Evolutionary conservation across 2,113 vertebrate species (phyloP).

Genomic region (Bothrops jararaca): DNA sequence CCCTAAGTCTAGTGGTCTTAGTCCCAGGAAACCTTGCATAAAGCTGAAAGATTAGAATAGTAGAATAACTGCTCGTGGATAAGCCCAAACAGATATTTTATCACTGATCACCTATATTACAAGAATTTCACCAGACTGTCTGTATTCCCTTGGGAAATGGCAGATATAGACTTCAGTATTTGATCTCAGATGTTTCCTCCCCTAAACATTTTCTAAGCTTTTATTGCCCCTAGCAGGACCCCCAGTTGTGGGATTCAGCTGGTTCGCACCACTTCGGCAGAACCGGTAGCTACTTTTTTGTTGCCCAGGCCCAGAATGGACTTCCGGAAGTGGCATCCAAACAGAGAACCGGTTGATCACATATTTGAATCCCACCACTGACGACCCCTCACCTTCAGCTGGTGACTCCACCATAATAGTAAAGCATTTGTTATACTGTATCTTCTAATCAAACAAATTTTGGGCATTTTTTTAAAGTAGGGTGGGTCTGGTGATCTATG

Average conservation of each 20-base stretch:
- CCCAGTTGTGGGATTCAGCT: no score
- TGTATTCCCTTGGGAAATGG: no score
- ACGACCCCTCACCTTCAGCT: background rate
- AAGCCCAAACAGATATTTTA: background rate
- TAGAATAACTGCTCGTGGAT: background rate
- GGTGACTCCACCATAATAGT: background rate
- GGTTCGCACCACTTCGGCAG: no score
- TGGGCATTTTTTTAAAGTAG: background rate
- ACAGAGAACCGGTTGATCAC: no score
- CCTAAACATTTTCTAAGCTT: background rate
- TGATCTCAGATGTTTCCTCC: background rate
- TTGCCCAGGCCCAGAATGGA: no score
- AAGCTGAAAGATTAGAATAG: background rate
- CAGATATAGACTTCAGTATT: background rate
- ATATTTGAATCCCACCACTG: no score
- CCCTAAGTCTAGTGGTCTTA: background rate
- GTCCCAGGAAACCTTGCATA: background rate
- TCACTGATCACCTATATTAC: background rate
- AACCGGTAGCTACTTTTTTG: no score
- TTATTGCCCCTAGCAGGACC: background rate
- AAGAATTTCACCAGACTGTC: background rate
- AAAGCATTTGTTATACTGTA: background rate
- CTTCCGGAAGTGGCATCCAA: no score
- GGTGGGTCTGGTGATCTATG: background rate
- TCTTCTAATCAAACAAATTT: background rate